A percentile compares a stretch with the other conserved stretches of the same genome.
These are phyloP conservation scores for Otus sunia DNA, from an alignment of 2,113 vertebrate genomes.

Conservation along the genomic window DNA sequence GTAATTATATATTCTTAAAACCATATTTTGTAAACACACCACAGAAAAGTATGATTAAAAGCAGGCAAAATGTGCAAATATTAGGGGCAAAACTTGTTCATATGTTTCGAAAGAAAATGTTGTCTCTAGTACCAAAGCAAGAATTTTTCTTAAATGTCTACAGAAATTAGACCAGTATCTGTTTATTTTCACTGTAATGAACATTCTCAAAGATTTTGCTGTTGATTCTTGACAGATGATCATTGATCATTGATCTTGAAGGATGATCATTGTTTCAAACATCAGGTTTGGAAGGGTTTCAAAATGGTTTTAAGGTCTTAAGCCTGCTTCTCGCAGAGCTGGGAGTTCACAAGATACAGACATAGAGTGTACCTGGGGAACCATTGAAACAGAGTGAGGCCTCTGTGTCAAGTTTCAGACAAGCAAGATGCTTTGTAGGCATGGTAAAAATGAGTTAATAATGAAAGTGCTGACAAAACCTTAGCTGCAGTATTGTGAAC, in stretches of 20 bases:
- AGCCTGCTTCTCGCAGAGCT: neutral
- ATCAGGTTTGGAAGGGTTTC: neutral
- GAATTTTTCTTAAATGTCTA: neutral
- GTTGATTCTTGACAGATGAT: neutral
- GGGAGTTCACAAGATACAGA: neutral
- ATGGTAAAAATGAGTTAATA: conserved; percentile 41
- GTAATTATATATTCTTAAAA: conserved; percentile 23
- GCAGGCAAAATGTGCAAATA: neutral
- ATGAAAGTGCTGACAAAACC: conserved; percentile 50
- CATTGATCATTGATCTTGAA: too few relatives aligned
- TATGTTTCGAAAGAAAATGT: neutral
- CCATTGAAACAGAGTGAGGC: neutral
- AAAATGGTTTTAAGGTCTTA: neutral
- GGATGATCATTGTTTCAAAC: neutral
- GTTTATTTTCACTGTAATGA: conserved; percentile 45
- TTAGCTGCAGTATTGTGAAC: conserved; percentile 16
- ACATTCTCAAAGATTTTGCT: neutral
- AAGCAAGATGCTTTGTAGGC: conserved; percentile 1
- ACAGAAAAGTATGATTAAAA: conserved; percentile 43
- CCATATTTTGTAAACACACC: conserved; percentile 2
- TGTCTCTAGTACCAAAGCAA: neutral
- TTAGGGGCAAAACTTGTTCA: neutral
- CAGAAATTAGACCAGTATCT: conserved; percentile 21
- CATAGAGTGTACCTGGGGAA: neutral
- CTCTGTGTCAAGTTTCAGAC: conserved; percentile 14